A percentile compares a stretch with the other conserved stretches of the same genome.
phyloP scores from a whole-genome alignment of 2,113 vertebrate species.

The Anolis sagrei region DNA sequence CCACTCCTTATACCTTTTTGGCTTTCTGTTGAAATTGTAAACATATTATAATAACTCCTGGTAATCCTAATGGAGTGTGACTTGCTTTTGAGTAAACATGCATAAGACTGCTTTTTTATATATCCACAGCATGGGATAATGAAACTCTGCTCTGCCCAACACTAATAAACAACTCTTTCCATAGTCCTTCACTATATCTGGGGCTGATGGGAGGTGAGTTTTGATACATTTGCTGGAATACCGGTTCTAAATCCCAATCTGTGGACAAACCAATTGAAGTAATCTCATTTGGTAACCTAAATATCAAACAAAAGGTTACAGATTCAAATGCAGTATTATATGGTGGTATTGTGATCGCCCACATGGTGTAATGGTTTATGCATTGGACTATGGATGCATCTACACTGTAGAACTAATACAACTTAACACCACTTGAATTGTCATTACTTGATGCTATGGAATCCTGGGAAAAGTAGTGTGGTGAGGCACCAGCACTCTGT shows the following conservation, averaged over 20 bases:
- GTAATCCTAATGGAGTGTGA: neutral
- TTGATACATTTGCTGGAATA: no score
- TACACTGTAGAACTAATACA: no score
- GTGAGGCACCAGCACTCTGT: no score
- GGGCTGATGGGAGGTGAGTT: neutral
- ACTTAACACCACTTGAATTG: no score
- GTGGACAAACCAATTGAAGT: neutral
- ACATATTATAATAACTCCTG: neutral
- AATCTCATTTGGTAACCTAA: neutral
- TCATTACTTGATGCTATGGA: no score
- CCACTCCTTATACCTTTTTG: no score
- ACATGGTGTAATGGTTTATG: no score
- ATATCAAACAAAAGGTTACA: neutral
- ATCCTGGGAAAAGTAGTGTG: no score
- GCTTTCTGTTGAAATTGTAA: neutral
- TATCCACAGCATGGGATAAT: neutral
- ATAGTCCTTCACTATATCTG: no score
- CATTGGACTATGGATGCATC: no score
- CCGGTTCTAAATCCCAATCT: neutral
- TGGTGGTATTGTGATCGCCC: neutral
- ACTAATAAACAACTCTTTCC: neutral
- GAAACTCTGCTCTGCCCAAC: neutral
- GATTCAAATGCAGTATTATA: neutral
- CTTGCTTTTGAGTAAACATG: neutral
- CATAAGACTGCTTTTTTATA: neutral